Evolutionary conservation across 2,888 invertebrate species (phyloP), one percentile per base, ranked within the genome.

Genomic region (Meteorus colon): DNA sequence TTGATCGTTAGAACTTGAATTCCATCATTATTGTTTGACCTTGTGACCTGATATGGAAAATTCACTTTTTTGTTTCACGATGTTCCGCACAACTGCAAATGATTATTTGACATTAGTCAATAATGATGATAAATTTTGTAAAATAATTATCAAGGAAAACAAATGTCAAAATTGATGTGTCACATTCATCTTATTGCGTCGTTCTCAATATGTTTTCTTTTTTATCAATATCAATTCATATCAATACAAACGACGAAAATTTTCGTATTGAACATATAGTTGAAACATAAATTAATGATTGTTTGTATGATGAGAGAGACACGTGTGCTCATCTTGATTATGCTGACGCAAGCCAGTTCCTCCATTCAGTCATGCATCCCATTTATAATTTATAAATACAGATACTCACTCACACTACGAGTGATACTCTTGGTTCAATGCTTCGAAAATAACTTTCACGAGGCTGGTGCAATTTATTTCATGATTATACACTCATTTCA

Each of bases 261-360:
- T 19, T 55, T 55, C n/a, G 4, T 48, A 16, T 48, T n/a, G 48
- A 2, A 5, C 55, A 55, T 19, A 1, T 55, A 4, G n/a, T 55
- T 55, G n/a, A 19, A 55, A 24, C 4, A 55, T 55, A 8, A 19
- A 55, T 55, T 68, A 68, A 73, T 75, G 72, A 73, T 75, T 70
- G 77, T 72, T 69, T 66, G 73, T 76, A 76, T 45, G 55, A 48
- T 66, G 41, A 27, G 27, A 66, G 31, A 34, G 55, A 63, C 69
- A 62, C 65, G 69, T 74, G 74, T 75, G 63, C 67, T 69, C 68
- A 72, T 65, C 62, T 41, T 24, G 41, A 71, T 72, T 80, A 51
- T 73, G 70, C 81, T 84, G 81, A 82, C 79, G 82, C 81, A 82
- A 84, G 81, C 81, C 79, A 79, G 79, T 79, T 79, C 62, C 78